Percentiles rank a stretch among this genome's conserved stretches.
Conservation (phyloP, 1,140 invertebrate genomes). For the Danaus melanippus region DNA sequence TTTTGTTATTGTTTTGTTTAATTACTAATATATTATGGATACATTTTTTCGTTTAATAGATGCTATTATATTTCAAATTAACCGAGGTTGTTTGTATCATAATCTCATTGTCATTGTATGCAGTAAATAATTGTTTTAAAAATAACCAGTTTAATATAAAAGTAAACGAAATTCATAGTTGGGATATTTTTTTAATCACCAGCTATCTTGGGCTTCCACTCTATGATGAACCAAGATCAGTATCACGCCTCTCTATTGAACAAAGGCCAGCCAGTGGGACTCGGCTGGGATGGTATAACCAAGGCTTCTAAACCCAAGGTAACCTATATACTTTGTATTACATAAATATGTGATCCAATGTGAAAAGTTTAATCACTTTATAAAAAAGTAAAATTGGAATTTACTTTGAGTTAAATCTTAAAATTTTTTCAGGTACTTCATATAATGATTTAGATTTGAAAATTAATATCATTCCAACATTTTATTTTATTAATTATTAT, state of each 20-base stretch:
- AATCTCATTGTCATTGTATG: no score
- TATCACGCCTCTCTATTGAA: slow-evolving; percentile 96
- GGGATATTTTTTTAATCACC: slow-evolving; percentile 24
- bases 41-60: neutral
- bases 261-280: slow-evolving; percentile 88
- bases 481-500: no score
- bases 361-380: no score
- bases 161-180: slow-evolving; percentile 2
- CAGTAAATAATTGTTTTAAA: no score
- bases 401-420: no score
- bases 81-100: no score
- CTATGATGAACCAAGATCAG: slow-evolving; percentile 99
- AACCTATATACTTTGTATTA: neutral
- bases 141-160: neutral
- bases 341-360: no score
- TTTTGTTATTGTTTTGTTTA: neutral
- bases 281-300: slow-evolving; percentile 94
- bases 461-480: no score
- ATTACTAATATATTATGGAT: no score
- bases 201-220: slow-evolving; percentile 99
- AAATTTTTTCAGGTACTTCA: no score
- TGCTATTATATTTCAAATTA: slow-evolving; percentile 2
- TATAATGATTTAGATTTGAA: no score
- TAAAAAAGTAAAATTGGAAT: neutral
- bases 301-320: slow-evolving; percentile 93